Evolutionary conservation across 2,113 vertebrate genomes (phyloP).

Genomic region (Callospermophilus lateralis): DNA sequence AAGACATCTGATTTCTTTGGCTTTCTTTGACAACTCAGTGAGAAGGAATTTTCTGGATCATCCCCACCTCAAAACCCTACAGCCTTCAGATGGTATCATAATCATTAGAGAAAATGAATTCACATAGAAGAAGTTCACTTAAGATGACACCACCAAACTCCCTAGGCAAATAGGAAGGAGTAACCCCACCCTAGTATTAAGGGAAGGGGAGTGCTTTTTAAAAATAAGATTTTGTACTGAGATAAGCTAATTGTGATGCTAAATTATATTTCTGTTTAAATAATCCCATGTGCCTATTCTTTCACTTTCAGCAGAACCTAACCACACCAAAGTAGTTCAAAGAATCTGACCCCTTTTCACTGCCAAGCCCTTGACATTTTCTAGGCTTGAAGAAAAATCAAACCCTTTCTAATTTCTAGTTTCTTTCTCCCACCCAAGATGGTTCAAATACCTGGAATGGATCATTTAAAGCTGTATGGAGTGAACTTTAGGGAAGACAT

Average conservation of each 20-base stretch:
- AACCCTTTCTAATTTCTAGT: background rate
- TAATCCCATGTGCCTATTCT: background rate
- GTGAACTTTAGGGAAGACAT: background rate
- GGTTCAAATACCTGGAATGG: background rate
- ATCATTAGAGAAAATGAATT: constrained; percentile 31
- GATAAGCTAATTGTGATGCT: background rate
- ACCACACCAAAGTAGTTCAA: background rate
- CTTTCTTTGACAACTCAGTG: background rate
- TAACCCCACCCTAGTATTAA: background rate
- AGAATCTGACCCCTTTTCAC: background rate
- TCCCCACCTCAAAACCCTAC: constrained; percentile 13
- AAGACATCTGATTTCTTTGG: constrained; percentile 60
- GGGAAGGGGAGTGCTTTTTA: background rate
- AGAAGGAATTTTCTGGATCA: constrained; percentile 60
- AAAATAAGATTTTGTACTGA: background rate
- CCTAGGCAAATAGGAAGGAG: background rate
- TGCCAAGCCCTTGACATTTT: background rate
- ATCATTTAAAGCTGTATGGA: background rate
- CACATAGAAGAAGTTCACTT: constrained; percentile 18
- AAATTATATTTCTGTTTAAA: constrained; percentile 29
- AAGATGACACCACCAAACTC: background rate
- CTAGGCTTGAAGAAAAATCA: constrained; percentile 37
- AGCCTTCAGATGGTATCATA: background rate
- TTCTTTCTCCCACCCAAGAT: background rate
- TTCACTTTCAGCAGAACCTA: constrained; percentile 33